Percentiles rank a stretch among this genome's conserved stretches.
Evolutionary conservation across 2,797 vertebrate genomes (phyloP).

Genomic region (Mastacembelus armatus): DNA sequence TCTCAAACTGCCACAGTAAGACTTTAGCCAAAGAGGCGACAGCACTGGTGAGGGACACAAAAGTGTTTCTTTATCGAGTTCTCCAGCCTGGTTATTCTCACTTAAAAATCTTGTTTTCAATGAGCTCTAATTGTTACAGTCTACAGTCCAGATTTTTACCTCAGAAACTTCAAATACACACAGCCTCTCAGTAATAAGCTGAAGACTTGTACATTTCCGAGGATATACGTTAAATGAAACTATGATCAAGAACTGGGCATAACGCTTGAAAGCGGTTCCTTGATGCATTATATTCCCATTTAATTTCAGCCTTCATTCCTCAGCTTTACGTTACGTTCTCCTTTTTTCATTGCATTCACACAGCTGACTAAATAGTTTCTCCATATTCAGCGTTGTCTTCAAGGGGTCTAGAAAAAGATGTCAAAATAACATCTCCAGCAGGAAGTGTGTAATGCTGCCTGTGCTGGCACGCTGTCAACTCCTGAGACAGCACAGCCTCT

Average conservation of each 20-base stretch:
- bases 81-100: constrained; percentile 25
- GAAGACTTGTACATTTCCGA: constrained; percentile 10
- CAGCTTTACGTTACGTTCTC: constrained; percentile 40
- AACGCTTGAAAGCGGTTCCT: constrained; percentile 19
- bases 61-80: constrained; percentile 7
- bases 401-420: constrained; percentile 63
- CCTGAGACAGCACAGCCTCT: constrained; percentile 57
- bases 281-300: constrained; percentile 27
- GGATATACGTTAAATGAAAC: constrained; percentile 33
- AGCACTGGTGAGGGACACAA: constrained; percentile 24
- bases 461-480: constrained; percentile 65
- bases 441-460: constrained; percentile 60
- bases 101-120: constrained; percentile 19
- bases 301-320: constrained; percentile 41
- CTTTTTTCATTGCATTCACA: constrained; percentile 38
- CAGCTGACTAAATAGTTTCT: constrained; percentile 60
- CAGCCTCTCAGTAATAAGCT: constrained; percentile 13
- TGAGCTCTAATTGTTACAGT: constrained; percentile 31
- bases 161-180: constrained; percentile 15
- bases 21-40: constrained; percentile 31
- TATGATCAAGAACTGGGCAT: constrained; percentile 2
- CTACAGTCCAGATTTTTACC: constrained; percentile 2
- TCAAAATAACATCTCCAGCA: constrained; percentile 67
- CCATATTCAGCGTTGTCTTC: constrained; percentile 55
- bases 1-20: constrained; percentile 20